phyloP scores from a whole-genome alignment of 2,888 invertebrate genomes.

The Trichogramma evanescens region DNA sequence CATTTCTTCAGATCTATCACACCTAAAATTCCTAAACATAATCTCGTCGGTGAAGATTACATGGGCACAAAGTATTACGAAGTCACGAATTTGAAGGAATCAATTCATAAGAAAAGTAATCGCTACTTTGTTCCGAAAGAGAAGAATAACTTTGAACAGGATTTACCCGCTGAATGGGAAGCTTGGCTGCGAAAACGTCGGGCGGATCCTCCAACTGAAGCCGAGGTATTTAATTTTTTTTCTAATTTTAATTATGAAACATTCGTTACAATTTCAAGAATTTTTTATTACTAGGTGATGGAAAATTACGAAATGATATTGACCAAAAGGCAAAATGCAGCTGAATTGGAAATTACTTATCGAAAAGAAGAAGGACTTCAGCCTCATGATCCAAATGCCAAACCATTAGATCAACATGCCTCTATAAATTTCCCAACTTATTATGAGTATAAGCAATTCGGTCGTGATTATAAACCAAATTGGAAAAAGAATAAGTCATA shows the following conservation, averaged over 20 bases:
- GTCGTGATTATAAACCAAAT: slow-evolving; percentile 21
- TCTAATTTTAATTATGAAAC: neutral
- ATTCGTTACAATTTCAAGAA: neutral
- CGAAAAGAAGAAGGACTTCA: slow-evolving; percentile 42
- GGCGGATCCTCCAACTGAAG: slow-evolving; percentile 61
- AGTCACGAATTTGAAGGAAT: slow-evolving; percentile 40
- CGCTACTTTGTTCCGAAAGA: slow-evolving; percentile 70
- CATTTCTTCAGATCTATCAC: slow-evolving; percentile 60
- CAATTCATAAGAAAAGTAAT: slow-evolving; percentile 50
- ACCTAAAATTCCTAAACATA: slow-evolving; percentile 37
- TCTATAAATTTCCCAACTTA: slow-evolving; percentile 46
- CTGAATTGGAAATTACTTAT: slow-evolving; percentile 58
- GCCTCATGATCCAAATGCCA: slow-evolving; percentile 16
- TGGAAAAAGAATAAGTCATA: neutral
- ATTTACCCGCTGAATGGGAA: slow-evolving; percentile 82
- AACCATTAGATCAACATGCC: slow-evolving; percentile 24
- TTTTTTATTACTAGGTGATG: slow-evolving; percentile 30
- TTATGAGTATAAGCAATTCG: slow-evolving; percentile 55
- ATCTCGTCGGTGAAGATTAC: slow-evolving; percentile 66
- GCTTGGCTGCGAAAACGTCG: slow-evolving; percentile 68
- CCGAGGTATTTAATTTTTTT: slow-evolving; percentile 53
- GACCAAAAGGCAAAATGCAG: slow-evolving; percentile 69
- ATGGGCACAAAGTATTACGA: slow-evolving; percentile 79
- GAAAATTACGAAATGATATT: slow-evolving; percentile 65
- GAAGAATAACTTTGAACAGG: slow-evolving; percentile 61